Conservation (phyloP, 2,888 invertebrate species). For the Philaethria dido region DNA sequence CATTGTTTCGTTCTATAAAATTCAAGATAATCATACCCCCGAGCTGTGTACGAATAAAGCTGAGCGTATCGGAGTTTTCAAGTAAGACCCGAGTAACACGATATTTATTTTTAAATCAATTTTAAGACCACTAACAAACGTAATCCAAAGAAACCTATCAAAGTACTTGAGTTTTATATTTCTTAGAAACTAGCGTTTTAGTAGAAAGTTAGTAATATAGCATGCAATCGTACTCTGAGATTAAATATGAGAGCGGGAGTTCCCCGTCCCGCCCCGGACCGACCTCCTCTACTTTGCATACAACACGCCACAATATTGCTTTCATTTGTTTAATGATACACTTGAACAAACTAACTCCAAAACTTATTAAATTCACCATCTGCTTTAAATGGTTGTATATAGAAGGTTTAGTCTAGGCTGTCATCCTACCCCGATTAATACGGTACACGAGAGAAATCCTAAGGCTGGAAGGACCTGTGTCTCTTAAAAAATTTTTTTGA, state of each 20-base stretch:
- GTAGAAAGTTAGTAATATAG: background rate
- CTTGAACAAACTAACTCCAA: background rate
- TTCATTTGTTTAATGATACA: constrained; percentile 1
- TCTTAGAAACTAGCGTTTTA: background rate
- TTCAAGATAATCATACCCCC: background rate
- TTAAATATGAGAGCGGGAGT: background rate
- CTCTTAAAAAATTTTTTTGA: too few relatives aligned
- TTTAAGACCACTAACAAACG: background rate
- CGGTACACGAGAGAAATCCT: too few relatives aligned
- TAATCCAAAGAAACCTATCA: background rate
- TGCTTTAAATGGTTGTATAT: background rate
- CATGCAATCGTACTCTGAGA: constrained; percentile 1
- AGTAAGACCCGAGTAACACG: background rate
- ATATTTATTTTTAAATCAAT: background rate
- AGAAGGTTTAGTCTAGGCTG: too few relatives aligned
- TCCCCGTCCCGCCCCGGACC: background rate
- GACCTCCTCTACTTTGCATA: constrained; percentile 17
- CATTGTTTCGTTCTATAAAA: too few relatives aligned
- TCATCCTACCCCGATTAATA: too few relatives aligned
- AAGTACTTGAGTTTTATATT: background rate
- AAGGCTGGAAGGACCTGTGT: too few relatives aligned
- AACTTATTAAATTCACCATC: background rate
- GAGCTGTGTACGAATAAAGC: background rate
- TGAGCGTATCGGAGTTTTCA: background rate
- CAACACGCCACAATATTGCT: constrained; percentile 22